A percentile compares a stretch with the other conserved stretches of the same genome.
These are phyloP conservation scores for Verasper variegatus DNA, from an alignment of 2,113 vertebrate species.

Conservation along the genomic window DNA sequence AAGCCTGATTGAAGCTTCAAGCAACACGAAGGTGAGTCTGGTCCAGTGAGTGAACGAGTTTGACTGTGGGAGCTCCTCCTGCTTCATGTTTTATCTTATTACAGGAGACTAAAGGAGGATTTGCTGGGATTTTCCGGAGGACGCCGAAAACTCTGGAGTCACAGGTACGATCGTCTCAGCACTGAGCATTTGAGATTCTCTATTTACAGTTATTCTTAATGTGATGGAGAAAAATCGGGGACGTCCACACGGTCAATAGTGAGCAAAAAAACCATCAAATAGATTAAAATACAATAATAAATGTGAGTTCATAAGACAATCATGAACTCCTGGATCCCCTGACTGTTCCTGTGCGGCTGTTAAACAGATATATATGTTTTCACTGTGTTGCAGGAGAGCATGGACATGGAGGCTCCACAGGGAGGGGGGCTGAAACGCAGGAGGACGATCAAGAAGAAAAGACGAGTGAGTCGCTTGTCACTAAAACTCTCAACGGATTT, in stretches of 20 bases:
- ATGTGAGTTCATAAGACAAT: no score
- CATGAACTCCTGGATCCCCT: no score
- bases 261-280: background rate
- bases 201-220: no score
- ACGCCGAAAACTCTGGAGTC: constrained; percentile 59
- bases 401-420: constrained; percentile 24
- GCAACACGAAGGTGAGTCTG: constrained; percentile 53
- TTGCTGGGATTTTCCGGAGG: constrained; percentile 59
- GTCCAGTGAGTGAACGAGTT: background rate
- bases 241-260: no score
- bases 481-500: no score
- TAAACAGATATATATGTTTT: background rate
- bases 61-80: background rate
- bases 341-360: no score
- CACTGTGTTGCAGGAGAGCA: constrained; percentile 49
- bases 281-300: background rate
- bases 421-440: constrained; percentile 50
- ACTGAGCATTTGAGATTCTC: background rate
- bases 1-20: constrained; percentile 40
- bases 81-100: background rate
- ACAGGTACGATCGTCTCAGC: constrained; percentile 50
- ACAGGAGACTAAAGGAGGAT: constrained; percentile 66
- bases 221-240: no score
- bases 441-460: constrained; percentile 71
- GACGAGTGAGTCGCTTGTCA: constrained; percentile 50